These are phyloP conservation scores for Cydia fagiglandana DNA, from an alignment of 1,140 invertebrate genomes.

Conservation along the genomic window DNA sequence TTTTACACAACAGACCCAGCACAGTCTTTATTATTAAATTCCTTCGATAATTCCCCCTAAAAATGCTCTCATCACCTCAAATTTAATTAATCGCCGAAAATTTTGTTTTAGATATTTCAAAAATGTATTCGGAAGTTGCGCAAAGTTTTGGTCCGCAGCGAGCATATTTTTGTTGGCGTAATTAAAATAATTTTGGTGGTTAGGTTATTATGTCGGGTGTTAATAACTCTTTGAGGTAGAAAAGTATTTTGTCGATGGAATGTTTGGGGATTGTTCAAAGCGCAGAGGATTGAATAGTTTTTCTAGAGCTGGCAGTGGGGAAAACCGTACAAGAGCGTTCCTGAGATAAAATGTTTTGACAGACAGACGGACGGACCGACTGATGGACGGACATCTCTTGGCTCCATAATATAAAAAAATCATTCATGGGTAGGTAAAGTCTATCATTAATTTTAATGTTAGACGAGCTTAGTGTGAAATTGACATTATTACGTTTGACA, in stretches of 20 bases:
- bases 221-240: constrained; percentile 18
- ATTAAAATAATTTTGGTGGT: constrained; percentile 14
- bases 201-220: background rate
- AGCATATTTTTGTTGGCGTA: constrained; percentile 14
- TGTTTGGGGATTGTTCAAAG: constrained; percentile 1
- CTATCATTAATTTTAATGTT: too few relatives aligned
- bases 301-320: background rate
- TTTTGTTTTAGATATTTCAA: constrained; percentile 16
- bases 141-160: constrained; percentile 15
- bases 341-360: too few relatives aligned
- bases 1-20: background rate
- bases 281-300: background rate
- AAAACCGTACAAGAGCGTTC: too few relatives aligned
- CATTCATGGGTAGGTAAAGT: too few relatives aligned
- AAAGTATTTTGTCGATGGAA: background rate
- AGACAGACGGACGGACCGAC: too few relatives aligned
- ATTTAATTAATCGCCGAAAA: constrained; percentile 26
- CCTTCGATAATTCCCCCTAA: constrained; percentile 10
- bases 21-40: constrained; percentile 13
- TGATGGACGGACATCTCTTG: too few relatives aligned
- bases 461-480: too few relatives aligned
- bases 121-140: constrained; percentile 15
- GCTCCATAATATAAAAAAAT: too few relatives aligned
- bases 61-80: constrained; percentile 29
- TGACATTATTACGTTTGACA: too few relatives aligned